Base-by-base conservation (phyloP, 2,888 invertebrate genomes). In the Synergus itoensis region DNA sequence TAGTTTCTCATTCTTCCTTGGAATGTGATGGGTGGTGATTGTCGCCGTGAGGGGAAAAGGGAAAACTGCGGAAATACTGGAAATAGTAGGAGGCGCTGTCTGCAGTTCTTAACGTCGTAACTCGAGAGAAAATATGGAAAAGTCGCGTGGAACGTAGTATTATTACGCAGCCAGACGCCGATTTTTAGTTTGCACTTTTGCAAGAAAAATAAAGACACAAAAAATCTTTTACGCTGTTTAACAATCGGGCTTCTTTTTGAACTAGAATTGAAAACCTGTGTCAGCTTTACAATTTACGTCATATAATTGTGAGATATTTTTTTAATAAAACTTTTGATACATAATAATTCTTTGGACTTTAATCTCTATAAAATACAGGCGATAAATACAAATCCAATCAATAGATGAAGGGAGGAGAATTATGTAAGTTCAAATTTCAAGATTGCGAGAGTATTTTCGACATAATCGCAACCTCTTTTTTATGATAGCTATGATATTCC, bases 1-100 rank as follows among this genome's bases (percentile, higher is more conserved):
- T 73, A 48, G 84, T 78, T 79, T 79, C 80, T 81, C 79, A 78
- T 83, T 82, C 76, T 65, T 45, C 48, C 82, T 80, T 84, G 86
- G 86, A 86, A 86, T 86, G 86, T 86, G 85, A 86, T 84, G 78
- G 82, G 76, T 48, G 82, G 76, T 48, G 77, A 84, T 80, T 62
- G 78, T 77, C 80, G 76, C 60, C 84, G 80, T 69, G 80, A 82
- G 81, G 83, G 79, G 80, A 18, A 53, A 82, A 79, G 7, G 5
- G 36, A 36, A 36, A 83, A 81, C 79, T 82, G 82, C 83, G 84
- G 81, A 84, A 83, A 86, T 83, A 84, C 83, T 86, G 84, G 80
- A 84, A 82, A 85, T 83, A 83, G 85, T 86, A 73, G 82, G 73
- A 73, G 53, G 75, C 53, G 64, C 64, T 73, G 73, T 73, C 48